Evolutionary conservation across 2,113 vertebrate genomes (phyloP).

Genomic region (Chaetops frenatus): DNA sequence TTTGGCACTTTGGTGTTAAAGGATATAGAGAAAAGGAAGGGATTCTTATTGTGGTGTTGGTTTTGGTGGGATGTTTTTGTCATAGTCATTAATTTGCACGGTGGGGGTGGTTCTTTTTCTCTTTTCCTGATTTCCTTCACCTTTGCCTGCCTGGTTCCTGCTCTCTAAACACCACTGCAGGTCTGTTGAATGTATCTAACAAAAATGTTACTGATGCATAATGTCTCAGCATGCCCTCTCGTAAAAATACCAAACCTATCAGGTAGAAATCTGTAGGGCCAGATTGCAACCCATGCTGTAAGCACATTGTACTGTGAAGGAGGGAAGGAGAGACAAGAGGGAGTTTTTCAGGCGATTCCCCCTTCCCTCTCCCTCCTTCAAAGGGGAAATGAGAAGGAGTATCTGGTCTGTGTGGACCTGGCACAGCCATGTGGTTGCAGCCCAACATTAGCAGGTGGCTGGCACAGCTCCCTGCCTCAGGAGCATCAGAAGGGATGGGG

Average conservation of each 20-base stretch:
- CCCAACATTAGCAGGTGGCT: background rate
- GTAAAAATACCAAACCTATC: background rate
- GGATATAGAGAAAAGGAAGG: background rate
- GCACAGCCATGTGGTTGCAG: rapidly evolving
- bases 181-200: background rate
- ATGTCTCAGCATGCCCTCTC: background rate
- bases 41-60: background rate
- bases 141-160: background rate
- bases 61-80: background rate
- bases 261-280: background rate
- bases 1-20: background rate
- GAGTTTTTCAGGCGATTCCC: background rate
- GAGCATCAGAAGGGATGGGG: rapidly evolving
- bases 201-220: background rate
- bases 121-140: background rate
- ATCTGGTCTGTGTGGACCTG: rapidly evolving
- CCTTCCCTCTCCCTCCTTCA: background rate
- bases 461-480: background rate
- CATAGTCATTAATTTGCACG: background rate
- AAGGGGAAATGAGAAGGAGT: background rate
- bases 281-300: background rate
- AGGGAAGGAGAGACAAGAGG: background rate
- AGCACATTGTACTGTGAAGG: background rate
- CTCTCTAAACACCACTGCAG: background rate
- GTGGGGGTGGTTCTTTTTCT: rapidly evolving